Evolutionary conservation across 2,797 vertebrate genomes (phyloP).

Genomic region (Cheirogaleus major): DNA sequence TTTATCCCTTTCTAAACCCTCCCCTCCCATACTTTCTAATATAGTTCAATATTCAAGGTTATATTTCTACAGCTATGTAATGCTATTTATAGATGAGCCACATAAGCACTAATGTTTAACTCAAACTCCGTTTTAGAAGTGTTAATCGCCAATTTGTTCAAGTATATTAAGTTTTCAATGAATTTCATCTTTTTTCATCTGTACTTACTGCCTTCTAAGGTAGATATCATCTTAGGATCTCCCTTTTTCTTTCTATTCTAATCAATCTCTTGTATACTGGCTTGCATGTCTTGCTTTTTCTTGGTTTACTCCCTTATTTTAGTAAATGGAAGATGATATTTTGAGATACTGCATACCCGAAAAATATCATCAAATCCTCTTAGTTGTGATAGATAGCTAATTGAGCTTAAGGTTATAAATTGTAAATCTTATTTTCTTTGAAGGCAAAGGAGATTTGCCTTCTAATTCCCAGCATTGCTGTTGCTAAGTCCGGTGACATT

Average conservation of each 20-base stretch:
- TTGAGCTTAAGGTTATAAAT: not conserved
- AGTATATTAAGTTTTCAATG: not conserved
- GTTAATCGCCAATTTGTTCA: not conserved
- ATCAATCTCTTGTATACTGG: not conserved
- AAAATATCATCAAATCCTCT: not conserved
- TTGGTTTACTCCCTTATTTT: not conserved
- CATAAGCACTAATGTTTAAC: not conserved
- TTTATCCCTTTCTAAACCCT: not conserved
- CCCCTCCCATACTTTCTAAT: not conserved
- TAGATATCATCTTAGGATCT: not conserved
- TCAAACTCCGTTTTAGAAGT: not conserved
- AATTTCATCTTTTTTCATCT: not conserved
- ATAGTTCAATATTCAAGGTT: not conserved
- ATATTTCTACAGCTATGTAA: not conserved
- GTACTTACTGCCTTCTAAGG: not conserved
- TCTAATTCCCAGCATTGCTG: not conserved
- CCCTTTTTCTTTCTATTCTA: not conserved
- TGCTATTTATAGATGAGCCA: not conserved
- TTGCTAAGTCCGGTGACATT: not conserved
- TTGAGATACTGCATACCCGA: not conserved
- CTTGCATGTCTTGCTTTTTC: not conserved
- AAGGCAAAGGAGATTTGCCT: slow-evolving; percentile 22
- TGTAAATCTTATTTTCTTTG: not conserved
- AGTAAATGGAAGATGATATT: not conserved
- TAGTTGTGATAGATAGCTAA: not conserved